Base-by-base conservation (phyloP, 2,888 invertebrate genomes). In the Dioctria rufipes region DNA sequence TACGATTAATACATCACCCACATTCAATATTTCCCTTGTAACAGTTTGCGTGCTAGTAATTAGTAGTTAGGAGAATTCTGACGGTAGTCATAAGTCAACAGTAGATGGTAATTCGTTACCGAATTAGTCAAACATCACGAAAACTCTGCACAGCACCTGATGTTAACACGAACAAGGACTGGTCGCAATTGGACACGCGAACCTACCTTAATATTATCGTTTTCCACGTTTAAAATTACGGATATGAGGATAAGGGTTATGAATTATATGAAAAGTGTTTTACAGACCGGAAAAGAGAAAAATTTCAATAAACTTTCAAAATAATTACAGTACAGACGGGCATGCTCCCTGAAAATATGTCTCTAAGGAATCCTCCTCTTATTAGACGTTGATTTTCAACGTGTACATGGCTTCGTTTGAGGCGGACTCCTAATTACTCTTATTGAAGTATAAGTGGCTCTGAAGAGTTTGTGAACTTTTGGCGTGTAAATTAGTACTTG, bases 81-180 rank as follows among this genome's bases (percentile, higher is more conserved):
- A 39, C 60, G 39, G 77, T n/a, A 60, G 61, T 61, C 61, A 60
- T 75, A 75, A 77, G 77, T 77, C 77, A 77, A 77, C 61, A 77
- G 77, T 63, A 43, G 63, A 13, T 63, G 63, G 63, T 61, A 49
- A 77, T 77, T 77, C 63, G 63, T 61, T 46, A 63, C 77, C 61
- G 58, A 77, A 77, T 77, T 77, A 77, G 77, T 63, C 46, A 77
- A 77, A 77, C 60, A 63, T 77, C 49, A 63, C 63, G 77, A 60
- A 63, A 39, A 25, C 42, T 42, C 60, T 42, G 9, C 13, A 49
- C 37, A 40, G 25, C 25, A 25, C 4, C 42, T 43, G 43, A 40
- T 42, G 73, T 75, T 75, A 60, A 60, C 73, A 58, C 37, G 60
- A 75, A 75, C 43, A 40, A 43, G n/a, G 73, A 60, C 73, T 37